Evolutionary conservation across 2,113 vertebrate species (phyloP).

Genomic region (Propithecus coquereli): DNA sequence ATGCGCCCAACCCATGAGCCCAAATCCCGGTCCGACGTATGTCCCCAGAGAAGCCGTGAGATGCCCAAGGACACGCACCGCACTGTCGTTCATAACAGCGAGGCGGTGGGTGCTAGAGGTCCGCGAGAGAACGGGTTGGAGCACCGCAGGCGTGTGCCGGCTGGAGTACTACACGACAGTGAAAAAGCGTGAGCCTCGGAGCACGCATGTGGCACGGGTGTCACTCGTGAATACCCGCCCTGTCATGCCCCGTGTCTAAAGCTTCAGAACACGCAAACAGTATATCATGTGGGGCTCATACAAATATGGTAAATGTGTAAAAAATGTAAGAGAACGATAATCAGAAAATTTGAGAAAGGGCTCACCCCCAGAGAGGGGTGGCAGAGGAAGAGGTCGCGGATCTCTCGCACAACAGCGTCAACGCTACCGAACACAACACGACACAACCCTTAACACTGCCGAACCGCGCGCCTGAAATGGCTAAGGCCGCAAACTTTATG

Average conservation of each 20-base stretch:
- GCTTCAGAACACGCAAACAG: neutral
- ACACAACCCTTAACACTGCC: fast-evolving
- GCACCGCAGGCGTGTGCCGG: fast-evolving
- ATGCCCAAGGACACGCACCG: fast-evolving
- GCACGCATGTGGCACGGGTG: fast-evolving
- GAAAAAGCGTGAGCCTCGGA: fast-evolving
- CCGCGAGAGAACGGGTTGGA: fast-evolving
- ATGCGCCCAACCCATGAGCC: fast-evolving
- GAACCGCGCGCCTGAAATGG: fast-evolving
- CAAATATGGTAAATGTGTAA: neutral
- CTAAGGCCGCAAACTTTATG: fast-evolving
- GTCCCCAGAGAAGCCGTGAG: fast-evolving
- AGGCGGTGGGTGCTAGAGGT: neutral
- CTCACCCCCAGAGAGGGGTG: fast-evolving
- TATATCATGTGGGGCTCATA: fast-evolving
- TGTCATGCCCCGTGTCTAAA: fast-evolving
- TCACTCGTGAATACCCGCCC: neutral
- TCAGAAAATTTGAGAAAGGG: too few species aligned
- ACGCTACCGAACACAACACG: too few species aligned
- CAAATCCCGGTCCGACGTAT: fast-evolving
- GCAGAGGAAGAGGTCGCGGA: fast-evolving
- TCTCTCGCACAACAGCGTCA: fast-evolving
- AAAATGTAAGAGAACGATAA: neutral
- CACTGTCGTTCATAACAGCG: fast-evolving
- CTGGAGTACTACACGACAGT: neutral